Base-by-base conservation (phyloP, 2,888 invertebrate species). In the Scaptodrosophila latifasciaeformis region DNA sequence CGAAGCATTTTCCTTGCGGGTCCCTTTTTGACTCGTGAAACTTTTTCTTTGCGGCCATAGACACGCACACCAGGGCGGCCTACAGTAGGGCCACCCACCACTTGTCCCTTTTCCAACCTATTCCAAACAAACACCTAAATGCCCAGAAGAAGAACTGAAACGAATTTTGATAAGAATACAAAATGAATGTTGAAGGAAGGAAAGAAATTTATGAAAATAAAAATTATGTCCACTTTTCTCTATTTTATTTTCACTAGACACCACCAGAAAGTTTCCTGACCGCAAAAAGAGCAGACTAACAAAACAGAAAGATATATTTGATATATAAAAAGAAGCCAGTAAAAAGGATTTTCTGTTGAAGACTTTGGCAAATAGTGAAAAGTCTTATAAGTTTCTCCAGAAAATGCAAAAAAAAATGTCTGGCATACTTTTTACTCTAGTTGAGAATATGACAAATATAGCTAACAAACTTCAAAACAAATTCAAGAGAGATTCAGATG, bases 151-250 rank as follows among this genome's bases (percentile, higher is more conserved):
- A 13, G 9, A 37, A 15, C 34, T 34, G 29, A 35, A 27, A 21
- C 42, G 24, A 40, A 42, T 47, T 57, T 61, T 66, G 74, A 77
- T 74, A 68, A 74, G 74, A 74, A 68, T 72, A 62, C 62, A 60
- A 66, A 59, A 68, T 68, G 59, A 68, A 59, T 56, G 62, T 52
- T 59, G n/a, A 30, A 35, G 54, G 65, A 58, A 70, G 66, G 62
- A 66, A 58, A 68, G 40, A 30, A 76, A 72, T 64, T 67, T 59
- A 68, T 59, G 52, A 62, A 66, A 72, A 70, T 67, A 72, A 67
- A n/a, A 62, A 69, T 69, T 61, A 61, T 67, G 53, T 63, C 55
- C 56, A 57, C 59, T 27, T n/a, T n/a, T n/a, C n/a, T n/a, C n/a
- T n/a, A n/a, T n/a, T 7, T 7, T 24, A 3, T 24, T 24, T 24